A percentile compares a stretch with the other conserved stretches of the same genome.
phyloP scores from a whole-genome alignment of 2,113 vertebrate species.

The Acanthochromis polyacanthus region DNA sequence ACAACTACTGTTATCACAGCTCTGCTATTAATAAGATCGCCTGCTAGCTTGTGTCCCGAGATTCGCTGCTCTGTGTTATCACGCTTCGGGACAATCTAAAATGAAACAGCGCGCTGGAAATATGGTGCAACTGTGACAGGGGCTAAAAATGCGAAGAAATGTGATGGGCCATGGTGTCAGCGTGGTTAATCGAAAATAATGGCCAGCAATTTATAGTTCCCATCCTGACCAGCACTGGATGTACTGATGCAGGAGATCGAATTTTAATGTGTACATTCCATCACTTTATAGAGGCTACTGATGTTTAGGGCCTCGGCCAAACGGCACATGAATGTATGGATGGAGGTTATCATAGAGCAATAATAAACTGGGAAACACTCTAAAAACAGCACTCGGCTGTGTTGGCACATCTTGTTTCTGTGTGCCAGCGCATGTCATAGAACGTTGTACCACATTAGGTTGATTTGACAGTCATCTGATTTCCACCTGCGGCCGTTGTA shows the following conservation, averaged over 20 bases:
- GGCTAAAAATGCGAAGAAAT: constrained; percentile 69
- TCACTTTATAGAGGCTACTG: constrained; percentile 72
- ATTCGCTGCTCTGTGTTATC: constrained; percentile 72
- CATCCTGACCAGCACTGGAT: constrained; percentile 66
- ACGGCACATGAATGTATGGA: constrained; percentile 66
- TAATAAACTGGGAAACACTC: constrained; percentile 54
- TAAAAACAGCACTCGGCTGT: constrained; percentile 25
- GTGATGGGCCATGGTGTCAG: constrained; percentile 69
- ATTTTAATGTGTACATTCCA: constrained; percentile 81
- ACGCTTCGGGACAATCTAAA: constrained; percentile 69
- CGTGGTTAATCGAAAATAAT: constrained; percentile 84
- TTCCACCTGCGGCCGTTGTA: constrained; percentile 58
- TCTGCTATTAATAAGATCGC: constrained; percentile 72
- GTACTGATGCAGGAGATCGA: constrained; percentile 81
- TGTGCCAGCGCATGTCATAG: constrained; percentile 14
- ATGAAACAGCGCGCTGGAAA: constrained; percentile 66
- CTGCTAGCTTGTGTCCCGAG: constrained; percentile 58
- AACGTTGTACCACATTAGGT: constrained; percentile 23
- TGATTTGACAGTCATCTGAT: constrained; percentile 59
- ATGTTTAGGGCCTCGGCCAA: constrained; percentile 69
- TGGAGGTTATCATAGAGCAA: constrained; percentile 67
- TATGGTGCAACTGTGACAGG: constrained; percentile 56
- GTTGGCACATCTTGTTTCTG: neutral
- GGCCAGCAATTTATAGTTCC: constrained; percentile 79
- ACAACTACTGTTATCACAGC: constrained; percentile 66